Base-by-base conservation (phyloP, 1,140 invertebrate genomes). In the Pollicipes pollicipes region DNA sequence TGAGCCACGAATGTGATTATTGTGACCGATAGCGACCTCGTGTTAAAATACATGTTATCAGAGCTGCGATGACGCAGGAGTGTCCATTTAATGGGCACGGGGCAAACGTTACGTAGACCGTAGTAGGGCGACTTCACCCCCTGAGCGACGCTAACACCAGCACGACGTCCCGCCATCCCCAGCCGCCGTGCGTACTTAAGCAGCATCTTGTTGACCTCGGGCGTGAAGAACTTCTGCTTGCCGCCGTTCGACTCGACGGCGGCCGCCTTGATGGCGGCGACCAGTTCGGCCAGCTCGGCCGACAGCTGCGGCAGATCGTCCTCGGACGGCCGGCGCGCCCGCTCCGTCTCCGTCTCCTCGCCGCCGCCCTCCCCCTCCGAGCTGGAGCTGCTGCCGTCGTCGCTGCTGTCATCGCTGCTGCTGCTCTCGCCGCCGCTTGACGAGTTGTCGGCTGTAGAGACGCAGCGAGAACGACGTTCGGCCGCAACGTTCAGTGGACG, bases 161-260 rank as follows among this genome's bases (percentile, higher is more conserved):
- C 21, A 10, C 13, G 4, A 35, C 32, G 16, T 35, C 32, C 32
- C 8, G 6, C 45, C 21, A 58, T 21, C 45, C 45, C 45, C 4
- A 21, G 13, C 45, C 45, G 21, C 45, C 45, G 13, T 10, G 21
- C 78, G 80, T 81, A 88, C 87, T 80, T 83, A 70, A 88, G 81
- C 31, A 88, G 77, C 74, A 84, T 78, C 32, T 78, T 79, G 76
- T 87, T 88, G n/a, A 88, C 82, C 73, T 82, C 76, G n/a, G 77
- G 76, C 67, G 82, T 84, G 74, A 88, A 88, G 76, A 86, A 84
- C 77, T 86, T 87, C 31, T 81, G 82, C 77, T 88, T 87, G 78
- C 80, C 37, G 82, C 79, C 77, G 89, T 91, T 76, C 95, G 95
- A 80, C 95, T 92, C 30, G 97, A 83, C 31, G 29, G 28, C 45